Percentiles rank a stretch among this genome's conserved stretches.
These are phyloP conservation scores for Galerucella calmariensis DNA, from an alignment of 2,888 invertebrate species.

Conservation along the genomic window DNA sequence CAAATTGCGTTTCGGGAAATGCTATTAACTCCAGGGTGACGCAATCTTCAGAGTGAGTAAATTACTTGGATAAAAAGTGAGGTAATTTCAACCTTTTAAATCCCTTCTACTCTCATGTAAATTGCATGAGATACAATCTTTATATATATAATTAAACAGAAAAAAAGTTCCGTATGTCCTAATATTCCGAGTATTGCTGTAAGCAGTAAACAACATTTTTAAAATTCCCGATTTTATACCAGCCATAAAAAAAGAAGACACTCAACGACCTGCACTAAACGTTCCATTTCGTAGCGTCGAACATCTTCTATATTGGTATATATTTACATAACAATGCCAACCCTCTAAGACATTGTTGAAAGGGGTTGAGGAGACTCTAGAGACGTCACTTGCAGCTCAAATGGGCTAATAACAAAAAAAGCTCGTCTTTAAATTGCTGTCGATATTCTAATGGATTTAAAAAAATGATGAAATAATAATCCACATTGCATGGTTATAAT, in stretches of 20 bases:
- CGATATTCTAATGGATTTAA: no score
- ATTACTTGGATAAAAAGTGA: not conserved
- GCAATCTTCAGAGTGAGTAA: not conserved
- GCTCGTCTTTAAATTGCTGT: not conserved
- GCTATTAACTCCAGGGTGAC: not conserved
- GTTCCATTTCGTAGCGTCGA: slow-evolving; percentile 3
- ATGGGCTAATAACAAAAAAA: not conserved
- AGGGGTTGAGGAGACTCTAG: not conserved
- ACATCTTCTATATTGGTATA: slow-evolving; percentile 13
- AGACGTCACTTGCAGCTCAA: not conserved
- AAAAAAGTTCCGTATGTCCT: not conserved
- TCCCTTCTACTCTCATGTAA: not conserved
- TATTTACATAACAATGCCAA: slow-evolving; percentile 11
- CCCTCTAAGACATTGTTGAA: not conserved
- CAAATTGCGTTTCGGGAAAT: not conserved
- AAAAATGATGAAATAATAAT: no score
- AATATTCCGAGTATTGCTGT: not conserved
- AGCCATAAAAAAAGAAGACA: slow-evolving; percentile 1
- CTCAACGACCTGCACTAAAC: slow-evolving; percentile 12
- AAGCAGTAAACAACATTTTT: slow-evolving; percentile 1
- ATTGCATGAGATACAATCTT: not conserved
- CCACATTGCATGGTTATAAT: no score
- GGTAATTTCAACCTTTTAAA: not conserved
- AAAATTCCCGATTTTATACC: not conserved
- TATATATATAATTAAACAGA: not conserved